These are phyloP conservation scores for Garrulus glandarius DNA, from an alignment of 2,797 vertebrate genomes.

Conservation along the genomic window DNA sequence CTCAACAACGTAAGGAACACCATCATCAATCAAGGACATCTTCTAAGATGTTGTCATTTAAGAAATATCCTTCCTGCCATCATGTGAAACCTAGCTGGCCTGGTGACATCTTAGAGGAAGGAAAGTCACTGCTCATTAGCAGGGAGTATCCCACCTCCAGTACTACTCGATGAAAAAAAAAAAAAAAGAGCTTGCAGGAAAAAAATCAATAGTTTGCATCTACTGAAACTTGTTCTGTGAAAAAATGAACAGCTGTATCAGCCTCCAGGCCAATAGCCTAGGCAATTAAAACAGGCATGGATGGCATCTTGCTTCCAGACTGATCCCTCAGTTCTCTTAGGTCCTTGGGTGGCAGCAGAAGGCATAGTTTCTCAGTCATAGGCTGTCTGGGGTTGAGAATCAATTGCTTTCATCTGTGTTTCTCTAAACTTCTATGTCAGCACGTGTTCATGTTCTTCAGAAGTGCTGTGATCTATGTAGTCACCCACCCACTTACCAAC, in stretches of 20 bases:
- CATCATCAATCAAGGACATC: not conserved
- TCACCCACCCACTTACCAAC: not conserved
- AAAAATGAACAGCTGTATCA: not conserved
- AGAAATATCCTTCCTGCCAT: not conserved
- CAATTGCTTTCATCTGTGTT: not conserved
- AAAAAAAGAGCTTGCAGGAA: not conserved
- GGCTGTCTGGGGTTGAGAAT: not conserved
- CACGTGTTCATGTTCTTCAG: not conserved
- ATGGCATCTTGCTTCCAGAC: not conserved
- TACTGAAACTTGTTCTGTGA: not conserved
- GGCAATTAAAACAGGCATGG: not conserved
- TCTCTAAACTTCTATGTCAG: not conserved
- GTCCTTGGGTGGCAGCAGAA: not conserved
- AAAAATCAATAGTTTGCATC: not conserved
- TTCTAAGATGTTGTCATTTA: not conserved
- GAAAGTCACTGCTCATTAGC: not conserved
- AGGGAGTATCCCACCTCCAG: not conserved
- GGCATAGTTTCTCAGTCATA: not conserved
- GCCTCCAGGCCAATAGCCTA: not conserved
- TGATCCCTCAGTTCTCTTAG: not conserved
- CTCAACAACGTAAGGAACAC: not conserved
- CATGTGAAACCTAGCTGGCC: not conserved
- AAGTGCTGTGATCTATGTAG: not conserved
- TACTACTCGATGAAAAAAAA: not conserved
- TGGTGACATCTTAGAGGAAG: not conserved